These are phyloP conservation scores for Lymantria monacha DNA, from an alignment of 2,888 invertebrate genomes.

Conservation along the genomic window DNA sequence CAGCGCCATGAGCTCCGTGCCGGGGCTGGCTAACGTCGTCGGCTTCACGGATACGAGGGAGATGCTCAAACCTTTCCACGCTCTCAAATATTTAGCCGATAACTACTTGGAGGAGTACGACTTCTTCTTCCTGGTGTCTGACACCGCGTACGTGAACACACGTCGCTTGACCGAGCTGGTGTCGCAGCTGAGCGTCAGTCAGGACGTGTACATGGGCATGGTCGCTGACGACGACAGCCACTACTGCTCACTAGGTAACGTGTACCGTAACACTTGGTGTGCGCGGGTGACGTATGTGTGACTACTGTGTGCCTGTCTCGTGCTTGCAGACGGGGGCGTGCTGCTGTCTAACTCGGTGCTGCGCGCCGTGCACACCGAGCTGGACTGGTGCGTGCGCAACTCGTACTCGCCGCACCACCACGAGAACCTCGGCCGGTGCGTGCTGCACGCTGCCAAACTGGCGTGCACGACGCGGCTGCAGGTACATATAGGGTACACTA, in stretches of 20 bases:
- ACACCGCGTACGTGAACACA: conserved; percentile 92
- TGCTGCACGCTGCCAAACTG: conserved; percentile 86
- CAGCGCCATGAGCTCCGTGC: conserved; percentile 57
- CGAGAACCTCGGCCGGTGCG: conserved; percentile 94
- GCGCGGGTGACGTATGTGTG: no score
- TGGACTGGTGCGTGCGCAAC: conserved; percentile 95
- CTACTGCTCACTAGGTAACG: conserved; percentile 88
- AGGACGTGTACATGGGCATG: conserved; percentile 92
- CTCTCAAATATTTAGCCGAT: conserved; percentile 94
- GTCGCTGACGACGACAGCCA: conserved; percentile 81
- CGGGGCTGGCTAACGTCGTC: conserved; percentile 86
- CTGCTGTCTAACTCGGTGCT: conserved; percentile 94
- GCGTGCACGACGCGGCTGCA: conserved; percentile 83
- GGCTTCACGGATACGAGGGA: conserved; percentile 91
- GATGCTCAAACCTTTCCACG: conserved; percentile 91
- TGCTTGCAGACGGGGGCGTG: conserved; percentile 90
- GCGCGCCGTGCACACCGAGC: conserved; percentile 87
- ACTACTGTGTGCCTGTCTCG: no score
- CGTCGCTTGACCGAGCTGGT: conserved; percentile 87
- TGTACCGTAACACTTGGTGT: no score
- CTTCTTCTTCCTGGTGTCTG: conserved; percentile 94
- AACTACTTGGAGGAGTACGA: conserved; percentile 95
- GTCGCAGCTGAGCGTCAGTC: conserved; percentile 90
- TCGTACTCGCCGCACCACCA: conserved; percentile 91
- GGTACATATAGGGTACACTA: conserved; percentile 44